Conservation (phyloP, 1,140 invertebrate genomes). For the Calliphora vicina region DNA sequence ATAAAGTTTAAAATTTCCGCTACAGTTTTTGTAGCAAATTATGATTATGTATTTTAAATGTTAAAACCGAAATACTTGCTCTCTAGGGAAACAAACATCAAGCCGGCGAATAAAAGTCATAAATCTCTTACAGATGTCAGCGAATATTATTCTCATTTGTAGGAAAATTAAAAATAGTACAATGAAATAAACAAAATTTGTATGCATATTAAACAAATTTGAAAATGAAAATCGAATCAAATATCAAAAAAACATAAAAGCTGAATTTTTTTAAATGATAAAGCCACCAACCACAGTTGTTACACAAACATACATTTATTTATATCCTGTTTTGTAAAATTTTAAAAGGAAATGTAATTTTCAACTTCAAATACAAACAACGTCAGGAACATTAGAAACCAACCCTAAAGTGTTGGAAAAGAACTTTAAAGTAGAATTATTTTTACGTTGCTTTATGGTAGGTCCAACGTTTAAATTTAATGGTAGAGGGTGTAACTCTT, state of each 20-base stretch:
- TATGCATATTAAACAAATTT: background rate
- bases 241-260: slow-evolving; percentile 4
- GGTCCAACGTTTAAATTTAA: background rate
- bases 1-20: background rate
- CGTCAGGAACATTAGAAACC: background rate
- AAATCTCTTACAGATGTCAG: slow-evolving; percentile 16
- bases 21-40: background rate
- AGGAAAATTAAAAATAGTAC: background rate
- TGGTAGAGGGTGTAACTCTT: background rate
- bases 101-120: background rate
- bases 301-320: background rate
- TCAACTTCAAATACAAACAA: background rate
- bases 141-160: background rate
- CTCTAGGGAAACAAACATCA: background rate
- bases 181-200: background rate
- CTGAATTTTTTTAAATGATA: background rate
- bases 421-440: background rate
- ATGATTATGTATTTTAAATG: background rate
- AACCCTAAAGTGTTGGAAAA: background rate
- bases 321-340: background rate
- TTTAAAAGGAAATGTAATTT: too few species aligned
- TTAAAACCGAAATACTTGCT: slow-evolving; percentile 10
- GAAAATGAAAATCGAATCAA: background rate
- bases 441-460: background rate
- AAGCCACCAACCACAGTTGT: too few species aligned